These are phyloP conservation scores for Syrmaticus mikado DNA, from an alignment of 2,113 vertebrate species.

Conservation along the genomic window DNA sequence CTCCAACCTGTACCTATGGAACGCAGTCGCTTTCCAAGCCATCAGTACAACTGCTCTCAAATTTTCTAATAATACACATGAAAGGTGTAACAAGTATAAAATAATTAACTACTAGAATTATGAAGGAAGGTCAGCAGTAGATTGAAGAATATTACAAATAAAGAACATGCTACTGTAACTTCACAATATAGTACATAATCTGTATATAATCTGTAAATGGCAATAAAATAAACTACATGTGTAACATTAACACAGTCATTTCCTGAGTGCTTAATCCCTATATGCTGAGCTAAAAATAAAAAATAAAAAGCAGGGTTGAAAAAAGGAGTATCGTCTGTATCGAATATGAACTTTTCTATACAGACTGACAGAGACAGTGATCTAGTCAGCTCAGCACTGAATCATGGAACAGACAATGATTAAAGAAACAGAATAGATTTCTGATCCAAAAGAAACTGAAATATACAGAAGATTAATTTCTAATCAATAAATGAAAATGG, in stretches of 20 bases:
- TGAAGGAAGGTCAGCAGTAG: background rate
- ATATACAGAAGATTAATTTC: background rate
- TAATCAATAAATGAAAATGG: background rate
- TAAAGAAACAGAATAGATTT: background rate
- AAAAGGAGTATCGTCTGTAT: background rate
- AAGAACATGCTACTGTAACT: background rate
- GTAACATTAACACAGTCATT: background rate
- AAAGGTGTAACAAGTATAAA: background rate
- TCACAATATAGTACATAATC: background rate
- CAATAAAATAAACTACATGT: rapidly evolving
- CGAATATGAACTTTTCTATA: background rate
- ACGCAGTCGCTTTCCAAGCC: background rate
- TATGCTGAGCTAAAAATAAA: too few species aligned
- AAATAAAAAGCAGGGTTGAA: background rate
- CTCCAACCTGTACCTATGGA: background rate
- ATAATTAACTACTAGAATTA: background rate
- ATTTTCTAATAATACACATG: background rate
- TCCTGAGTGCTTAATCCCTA: background rate
- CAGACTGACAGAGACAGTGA: background rate
- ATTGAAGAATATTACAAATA: background rate
- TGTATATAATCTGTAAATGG: background rate
- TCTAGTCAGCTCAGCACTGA: background rate
- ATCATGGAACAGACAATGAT: background rate
- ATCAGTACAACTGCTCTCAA: background rate
- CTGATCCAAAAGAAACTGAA: background rate